These are phyloP conservation scores for Turritopsis rubra DNA, from an alignment of 30 jellyfish, hydroid and myxozoan genomes.

Conservation along the genomic window DNA sequence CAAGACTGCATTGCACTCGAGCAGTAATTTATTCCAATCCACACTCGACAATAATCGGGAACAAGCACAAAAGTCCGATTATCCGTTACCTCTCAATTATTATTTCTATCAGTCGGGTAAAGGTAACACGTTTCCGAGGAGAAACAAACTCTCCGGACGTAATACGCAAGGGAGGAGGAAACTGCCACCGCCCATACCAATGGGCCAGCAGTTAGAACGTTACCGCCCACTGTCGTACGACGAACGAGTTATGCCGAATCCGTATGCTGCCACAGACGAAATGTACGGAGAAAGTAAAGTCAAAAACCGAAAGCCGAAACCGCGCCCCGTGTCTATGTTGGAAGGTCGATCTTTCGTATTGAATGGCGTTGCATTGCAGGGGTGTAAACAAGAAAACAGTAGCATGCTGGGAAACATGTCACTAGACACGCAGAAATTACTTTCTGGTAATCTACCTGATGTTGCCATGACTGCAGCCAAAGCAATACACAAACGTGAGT, in stretches of 20 bases:
- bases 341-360: slow-evolving; percentile 18
- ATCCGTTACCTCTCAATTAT: slow-evolving; percentile 3
- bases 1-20: neutral
- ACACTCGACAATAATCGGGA: neutral
- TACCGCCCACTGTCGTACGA: slow-evolving; percentile 5
- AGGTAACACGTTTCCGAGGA: slow-evolving; percentile 36
- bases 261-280: neutral
- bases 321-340: slow-evolving; percentile 14
- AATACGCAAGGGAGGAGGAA: neutral
- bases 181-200: slow-evolving; percentile 3
- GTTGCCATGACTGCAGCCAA: neutral
- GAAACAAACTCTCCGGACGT: neutral
- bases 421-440: neutral
- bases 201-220: slow-evolving; percentile 21
- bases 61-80: neutral
- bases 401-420: neutral
- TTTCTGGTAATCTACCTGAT: neutral
- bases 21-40: neutral
- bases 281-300: neutral
- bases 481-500: slow-evolving; percentile 5
- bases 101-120: slow-evolving; percentile 12
- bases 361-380: neutral
- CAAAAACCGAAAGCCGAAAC: neutral
- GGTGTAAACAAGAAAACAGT: neutral
- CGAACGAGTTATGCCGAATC: slow-evolving; percentile 3